Base-by-base conservation (phyloP, 2,888 invertebrate species). In the Ganaspis brasiliensis region DNA sequence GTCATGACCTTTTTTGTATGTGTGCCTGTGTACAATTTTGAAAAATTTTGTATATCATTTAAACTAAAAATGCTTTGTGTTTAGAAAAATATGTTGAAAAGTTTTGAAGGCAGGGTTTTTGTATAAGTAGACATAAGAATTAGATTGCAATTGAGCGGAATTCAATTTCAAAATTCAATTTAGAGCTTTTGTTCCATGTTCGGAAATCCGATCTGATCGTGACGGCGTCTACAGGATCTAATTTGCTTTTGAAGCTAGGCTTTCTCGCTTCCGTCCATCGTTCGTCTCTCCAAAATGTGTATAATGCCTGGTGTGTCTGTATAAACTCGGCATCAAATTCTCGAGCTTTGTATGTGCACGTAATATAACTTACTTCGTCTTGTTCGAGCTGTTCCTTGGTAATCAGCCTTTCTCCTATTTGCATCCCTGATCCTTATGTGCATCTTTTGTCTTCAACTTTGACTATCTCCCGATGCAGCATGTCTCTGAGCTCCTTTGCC, bases 131-230 rank as follows among this genome's bases (percentile, higher is more conserved):
- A 52, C 19, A 16, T 19, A 37, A 61, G 19, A 61, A 35, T 61
- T 61, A 35, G 19, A 35, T 61, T 61, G 45, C 12, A 67, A 9
- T 67, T 26, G 24, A 40, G 9, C 6, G 24, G 21, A 67, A 67
- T 67, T 67, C 21, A 45, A 67, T 67, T 45, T 40, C 40, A 67
- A 67, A 67, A 45, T 67, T 67, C 67, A 67, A 67, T 67, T 67
- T 45, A 40, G 40, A 40, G 67, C 67, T 24, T 67, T 67, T 67
- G 67, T 67, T 19, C 37, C 67, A 45, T 21, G 40, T 40, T 52
- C 52, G 63, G 24, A 35, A 35, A 67, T 45, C 67, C 2, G 24
- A 67, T 67, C 45, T 67, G 67, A 67, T 67, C 40, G 45, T 21
- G 67, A 67, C 67, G 24, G n/a, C 40, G 45, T 67, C 67, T 67